Evolutionary conservation across 2,113 vertebrate genomes (phyloP).

Genomic region (Periophthalmodon schlosseri): DNA sequence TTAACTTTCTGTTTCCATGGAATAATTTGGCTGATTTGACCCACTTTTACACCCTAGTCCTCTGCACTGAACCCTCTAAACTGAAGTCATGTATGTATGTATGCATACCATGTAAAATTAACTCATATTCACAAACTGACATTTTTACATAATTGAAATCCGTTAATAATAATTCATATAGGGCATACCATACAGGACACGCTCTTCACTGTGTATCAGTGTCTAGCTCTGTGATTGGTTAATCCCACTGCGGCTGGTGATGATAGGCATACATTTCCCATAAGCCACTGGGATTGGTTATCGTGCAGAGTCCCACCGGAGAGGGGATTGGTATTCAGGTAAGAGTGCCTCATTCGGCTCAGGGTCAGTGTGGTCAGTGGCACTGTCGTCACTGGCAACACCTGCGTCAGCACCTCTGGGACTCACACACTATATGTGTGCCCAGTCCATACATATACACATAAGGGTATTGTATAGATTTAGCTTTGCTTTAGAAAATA

Average conservation of each 20-base stretch:
- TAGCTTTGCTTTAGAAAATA: background rate
- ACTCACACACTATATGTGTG: constrained; percentile 5
- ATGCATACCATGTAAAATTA: constrained; percentile 27
- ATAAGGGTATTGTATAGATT: background rate
- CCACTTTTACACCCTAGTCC: background rate
- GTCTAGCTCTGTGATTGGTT: constrained; percentile 41
- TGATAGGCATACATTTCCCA: constrained; percentile 33
- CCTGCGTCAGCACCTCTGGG: constrained; percentile 60
- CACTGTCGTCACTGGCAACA: constrained; percentile 66
- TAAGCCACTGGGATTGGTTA: background rate
- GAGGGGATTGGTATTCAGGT: constrained; percentile 65
- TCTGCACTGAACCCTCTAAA: background rate
- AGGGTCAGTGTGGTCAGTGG: constrained; percentile 62
- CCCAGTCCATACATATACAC: background rate
- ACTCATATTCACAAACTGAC: constrained; percentile 34
- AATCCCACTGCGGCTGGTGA: constrained; percentile 30
- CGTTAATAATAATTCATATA: constrained; percentile 29
- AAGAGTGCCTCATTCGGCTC: constrained; percentile 48
- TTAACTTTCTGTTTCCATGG: too few species aligned
- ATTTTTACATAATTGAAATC: constrained; percentile 37
- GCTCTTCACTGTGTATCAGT: constrained; percentile 26
- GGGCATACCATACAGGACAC: constrained; percentile 12
- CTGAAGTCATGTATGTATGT: constrained; percentile 3
- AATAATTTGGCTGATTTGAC: background rate
- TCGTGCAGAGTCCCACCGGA: constrained; percentile 32